A percentile compares a stretch with the other conserved stretches of the same genome.
These are phyloP conservation scores for Drosophila engyochracea DNA, from an alignment of 2,888 invertebrate genomes.

Conservation along the genomic window DNA sequence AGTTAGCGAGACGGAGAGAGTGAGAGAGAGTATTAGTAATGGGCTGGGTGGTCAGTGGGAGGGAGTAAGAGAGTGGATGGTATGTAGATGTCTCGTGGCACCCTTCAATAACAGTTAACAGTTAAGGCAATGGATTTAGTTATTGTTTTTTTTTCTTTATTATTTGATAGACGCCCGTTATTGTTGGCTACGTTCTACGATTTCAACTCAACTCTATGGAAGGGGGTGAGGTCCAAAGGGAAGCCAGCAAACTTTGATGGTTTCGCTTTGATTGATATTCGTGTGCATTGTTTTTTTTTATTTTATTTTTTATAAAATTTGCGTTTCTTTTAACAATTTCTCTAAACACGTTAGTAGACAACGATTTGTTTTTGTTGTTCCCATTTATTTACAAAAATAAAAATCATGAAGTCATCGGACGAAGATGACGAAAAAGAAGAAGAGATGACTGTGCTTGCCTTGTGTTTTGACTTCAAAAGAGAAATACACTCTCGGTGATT, in stretches of 20 bases:
- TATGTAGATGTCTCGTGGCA: slow-evolving; percentile 39
- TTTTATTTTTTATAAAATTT: slow-evolving; percentile 39
- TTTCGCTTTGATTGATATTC: slow-evolving; percentile 68
- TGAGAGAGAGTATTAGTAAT: neutral
- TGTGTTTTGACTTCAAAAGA: slow-evolving; percentile 14
- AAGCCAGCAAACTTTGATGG: slow-evolving; percentile 28
- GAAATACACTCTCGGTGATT: slow-evolving; percentile 23
- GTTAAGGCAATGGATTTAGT: slow-evolving; percentile 21
- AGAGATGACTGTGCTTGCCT: slow-evolving; percentile 7
- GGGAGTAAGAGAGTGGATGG: slow-evolving; percentile 1
- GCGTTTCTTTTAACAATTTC: slow-evolving; percentile 46
- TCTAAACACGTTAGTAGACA: slow-evolving; percentile 48
- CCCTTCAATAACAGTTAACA: slow-evolving; percentile 42
- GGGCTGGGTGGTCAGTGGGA: neutral
- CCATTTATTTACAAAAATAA: slow-evolving; percentile 33
- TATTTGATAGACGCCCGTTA: slow-evolving; percentile 1
- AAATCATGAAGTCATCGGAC: slow-evolving; percentile 50
- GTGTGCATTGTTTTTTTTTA: slow-evolving; percentile 46
- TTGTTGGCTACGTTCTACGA: slow-evolving; percentile 10
- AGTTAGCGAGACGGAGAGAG: slow-evolving; percentile 5
- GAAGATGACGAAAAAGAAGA: neutral
- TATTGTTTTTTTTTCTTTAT: slow-evolving; percentile 15
- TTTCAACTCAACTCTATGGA: slow-evolving; percentile 2
- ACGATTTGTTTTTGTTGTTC: slow-evolving; percentile 28
- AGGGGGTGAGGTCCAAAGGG: neutral